phyloP scores from a whole-genome alignment of 2,113 vertebrate species.

The Phyllostomus discolor region DNA sequence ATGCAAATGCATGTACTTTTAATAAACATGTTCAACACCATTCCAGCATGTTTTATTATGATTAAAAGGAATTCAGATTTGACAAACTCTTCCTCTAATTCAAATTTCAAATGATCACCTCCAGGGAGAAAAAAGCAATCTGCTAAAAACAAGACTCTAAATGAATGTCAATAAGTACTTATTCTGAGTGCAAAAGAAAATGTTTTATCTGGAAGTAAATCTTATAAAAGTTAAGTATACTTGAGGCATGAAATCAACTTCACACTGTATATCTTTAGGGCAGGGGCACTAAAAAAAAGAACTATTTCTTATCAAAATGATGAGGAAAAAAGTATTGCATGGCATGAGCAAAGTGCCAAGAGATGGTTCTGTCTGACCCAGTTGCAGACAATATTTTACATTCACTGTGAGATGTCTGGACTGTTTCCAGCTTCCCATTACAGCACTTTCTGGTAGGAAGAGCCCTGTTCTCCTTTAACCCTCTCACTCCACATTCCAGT shows the following conservation, averaged over 20 bases:
- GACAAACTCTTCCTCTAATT: background rate
- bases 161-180: background rate
- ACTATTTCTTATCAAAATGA: background rate
- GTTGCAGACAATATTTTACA: accelerated
- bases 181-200: background rate
- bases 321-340: background rate
- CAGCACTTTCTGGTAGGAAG: too few relatives aligned
- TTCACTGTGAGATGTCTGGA: accelerated
- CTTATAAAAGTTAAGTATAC: background rate
- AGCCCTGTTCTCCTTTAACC: accelerated
- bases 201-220: background rate
- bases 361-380: accelerated
- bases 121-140: background rate
- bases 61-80: background rate
- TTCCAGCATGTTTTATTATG: background rate
- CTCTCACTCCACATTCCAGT: background rate
- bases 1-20: background rate
- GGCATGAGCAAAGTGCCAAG: background rate
- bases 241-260: background rate
- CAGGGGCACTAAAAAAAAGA: background rate
- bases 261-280: background rate
- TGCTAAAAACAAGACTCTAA: background rate
- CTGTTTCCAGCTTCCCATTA: accelerated
- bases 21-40: background rate
- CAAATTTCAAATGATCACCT: conserved; percentile 4